These are phyloP conservation scores for Syngnathus scovelli DNA, from an alignment of 2,113 vertebrate species.

Conservation along the genomic window DNA sequence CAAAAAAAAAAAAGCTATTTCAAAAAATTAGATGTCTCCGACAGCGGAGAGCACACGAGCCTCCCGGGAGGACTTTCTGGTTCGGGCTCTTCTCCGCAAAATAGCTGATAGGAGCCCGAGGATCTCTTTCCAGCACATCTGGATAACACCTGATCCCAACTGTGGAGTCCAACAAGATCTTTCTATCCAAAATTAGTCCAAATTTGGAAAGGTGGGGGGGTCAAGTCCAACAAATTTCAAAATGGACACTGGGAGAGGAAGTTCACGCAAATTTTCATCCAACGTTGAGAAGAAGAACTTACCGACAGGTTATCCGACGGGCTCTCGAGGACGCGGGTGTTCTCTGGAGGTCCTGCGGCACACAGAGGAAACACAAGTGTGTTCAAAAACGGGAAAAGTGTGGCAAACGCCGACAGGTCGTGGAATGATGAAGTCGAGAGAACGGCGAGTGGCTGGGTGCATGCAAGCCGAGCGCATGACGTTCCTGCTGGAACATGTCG, in stretches of 20 bases:
- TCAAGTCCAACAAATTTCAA: not conserved
- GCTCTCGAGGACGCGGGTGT: not conserved
- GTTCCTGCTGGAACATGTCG: slow-evolving; percentile 26
- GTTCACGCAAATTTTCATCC: too few relatives aligned
- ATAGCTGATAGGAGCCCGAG: slow-evolving; percentile 19
- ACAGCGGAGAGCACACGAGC: slow-evolving; percentile 5
- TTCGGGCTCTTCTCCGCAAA: slow-evolving; percentile 27
- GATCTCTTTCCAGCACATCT: slow-evolving; percentile 43
- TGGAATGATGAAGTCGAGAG: slow-evolving; percentile 13
- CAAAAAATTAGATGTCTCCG: not conserved
- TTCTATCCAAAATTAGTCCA: slow-evolving; percentile 30
- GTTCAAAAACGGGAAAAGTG: slow-evolving; percentile 9
- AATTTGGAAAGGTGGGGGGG: slow-evolving; percentile 18
- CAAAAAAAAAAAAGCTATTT: not conserved
- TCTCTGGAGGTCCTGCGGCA: slow-evolving; percentile 22
- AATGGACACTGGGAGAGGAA: too few relatives aligned
- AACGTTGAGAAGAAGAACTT: slow-evolving; percentile 4
- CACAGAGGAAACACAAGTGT: not conserved
- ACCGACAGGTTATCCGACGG: slow-evolving; percentile 14
- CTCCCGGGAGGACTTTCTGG: slow-evolving; percentile 18
- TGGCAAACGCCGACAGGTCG: not conserved
- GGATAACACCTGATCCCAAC: slow-evolving; percentile 48
- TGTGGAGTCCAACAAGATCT: slow-evolving; percentile 30
- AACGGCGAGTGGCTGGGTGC: not conserved
- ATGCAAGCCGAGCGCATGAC: slow-evolving; percentile 24